Base-by-base conservation (phyloP, 2,113 vertebrate species). In the Cricetomys ansorgei region DNA sequence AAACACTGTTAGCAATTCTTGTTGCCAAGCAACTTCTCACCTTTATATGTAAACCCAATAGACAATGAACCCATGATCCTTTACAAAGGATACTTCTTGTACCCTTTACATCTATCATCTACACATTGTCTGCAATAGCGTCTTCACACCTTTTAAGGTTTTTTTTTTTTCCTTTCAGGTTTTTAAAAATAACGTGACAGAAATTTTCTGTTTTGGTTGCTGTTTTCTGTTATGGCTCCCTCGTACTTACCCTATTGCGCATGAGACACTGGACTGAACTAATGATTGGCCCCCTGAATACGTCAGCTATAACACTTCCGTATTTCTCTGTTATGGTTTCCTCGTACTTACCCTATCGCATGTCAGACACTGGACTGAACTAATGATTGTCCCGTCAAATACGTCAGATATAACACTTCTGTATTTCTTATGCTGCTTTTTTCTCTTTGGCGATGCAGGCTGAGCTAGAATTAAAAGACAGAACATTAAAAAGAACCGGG, bases 261-360 rank as follows among this genome's bases (percentile, higher is more conserved):
- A 99, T 99, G 97, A 99, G 98, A 98, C 99, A 99, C 98, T 99
- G 99, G 40, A 99, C 99, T 12, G 99, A 99, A 98, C 99, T 99
- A 98, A 99, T 98, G 77, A 99, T 99, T 89, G 99, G 99, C 70
- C 99, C 99, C 88, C 99, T 99, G 79, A 99, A 99, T 97, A 99
- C 99, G 64, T 99, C 99, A 7, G 99, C 99, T 97, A 99, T 99
- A 92, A 99, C 99, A 80, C 99, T 99, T 98, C 98, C 99, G 97
- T 99, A 99, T 97, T 99, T 99, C 98, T 99, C n/a, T 45, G 31
- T 72, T 81, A 16, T 70, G 91, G 84, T 29, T 62, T 59, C 62
- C 70, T 43, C 89, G 96, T 98, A 99, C 99, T 99, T 94, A 99
- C 99, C 99, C 99, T 98, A 98, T 99, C 99, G 93, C 99, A 99